phyloP scores from a whole-genome alignment of 2,888 invertebrate genomes.

The Acleris emargana region DNA sequence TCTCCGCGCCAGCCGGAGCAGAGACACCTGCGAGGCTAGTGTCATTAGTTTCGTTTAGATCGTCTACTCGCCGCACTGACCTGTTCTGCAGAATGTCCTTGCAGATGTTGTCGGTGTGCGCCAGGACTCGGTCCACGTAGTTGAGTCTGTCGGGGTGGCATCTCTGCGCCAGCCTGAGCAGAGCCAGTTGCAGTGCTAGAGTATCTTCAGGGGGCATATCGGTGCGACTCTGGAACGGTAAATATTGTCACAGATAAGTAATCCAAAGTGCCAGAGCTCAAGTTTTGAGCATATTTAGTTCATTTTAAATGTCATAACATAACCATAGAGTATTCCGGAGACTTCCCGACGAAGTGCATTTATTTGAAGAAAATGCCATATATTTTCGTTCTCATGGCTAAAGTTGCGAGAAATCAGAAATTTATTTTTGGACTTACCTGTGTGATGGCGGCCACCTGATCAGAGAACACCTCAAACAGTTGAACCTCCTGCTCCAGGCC shows the following conservation, averaged over 20 bases:
- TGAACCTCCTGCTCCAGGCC: constrained; percentile 92
- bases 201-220: constrained; percentile 99
- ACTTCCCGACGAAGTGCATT: too few species aligned
- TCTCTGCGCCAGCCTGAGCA: constrained; percentile 97
- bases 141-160: constrained; percentile 97
- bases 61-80: constrained; percentile 61
- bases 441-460: constrained; percentile 97
- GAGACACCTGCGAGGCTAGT: too few species aligned
- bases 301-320: too few species aligned
- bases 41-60: too few species aligned
- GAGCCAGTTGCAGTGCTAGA: constrained; percentile 95
- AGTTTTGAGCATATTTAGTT: too few species aligned
- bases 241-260: neutral
- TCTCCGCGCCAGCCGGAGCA: too few species aligned
- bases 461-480: constrained; percentile 98
- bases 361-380: too few species aligned
- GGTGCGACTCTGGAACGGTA: constrained; percentile 88
- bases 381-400: too few species aligned
- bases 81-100: constrained; percentile 93
- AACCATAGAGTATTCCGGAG: too few species aligned
- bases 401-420: constrained; percentile 36
- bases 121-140: constrained; percentile 97
- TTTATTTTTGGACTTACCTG: constrained; percentile 81
- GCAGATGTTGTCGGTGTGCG: constrained; percentile 95
- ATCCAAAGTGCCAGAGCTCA: too few species aligned